Conservation (phyloP, 2,888 invertebrate species). For the Gibbula magus region DNA sequence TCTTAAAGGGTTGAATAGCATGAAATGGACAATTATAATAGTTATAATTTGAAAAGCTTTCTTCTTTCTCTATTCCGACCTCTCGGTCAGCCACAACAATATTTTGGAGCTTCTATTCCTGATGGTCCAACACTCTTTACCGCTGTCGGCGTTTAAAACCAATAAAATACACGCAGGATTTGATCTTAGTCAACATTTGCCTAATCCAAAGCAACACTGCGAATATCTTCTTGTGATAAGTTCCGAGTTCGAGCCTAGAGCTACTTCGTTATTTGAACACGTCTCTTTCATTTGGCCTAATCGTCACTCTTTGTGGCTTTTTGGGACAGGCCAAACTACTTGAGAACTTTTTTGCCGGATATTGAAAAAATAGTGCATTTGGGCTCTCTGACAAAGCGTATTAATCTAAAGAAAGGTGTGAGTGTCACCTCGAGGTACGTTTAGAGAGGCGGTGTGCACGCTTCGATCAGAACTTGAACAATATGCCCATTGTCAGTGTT, state of each 20-base stretch:
- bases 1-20: no score
- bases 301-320: not conserved
- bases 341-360: conserved; percentile 6
- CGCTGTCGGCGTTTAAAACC: not conserved
- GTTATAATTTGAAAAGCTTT: no score
- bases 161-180: conserved; percentile 18
- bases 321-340: conserved; percentile 9
- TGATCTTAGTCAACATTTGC: conserved; percentile 13
- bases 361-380: conserved; percentile 11
- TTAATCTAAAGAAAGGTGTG: not conserved
- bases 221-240: conserved; percentile 1
- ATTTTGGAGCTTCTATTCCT: no score
- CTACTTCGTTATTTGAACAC: not conserved
- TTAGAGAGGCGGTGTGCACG: not conserved
- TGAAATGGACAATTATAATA: no score
- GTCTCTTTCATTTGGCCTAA: conserved; percentile 16
- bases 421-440: not conserved
- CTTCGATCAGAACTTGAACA: no score
- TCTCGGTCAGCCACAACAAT: no score
- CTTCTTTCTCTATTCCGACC: no score
- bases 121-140: no score
- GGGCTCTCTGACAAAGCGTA: not conserved
- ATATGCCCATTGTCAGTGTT: no score
- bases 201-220: conserved; percentile 17
- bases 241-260: not conserved